phyloP scores from a whole-genome alignment of 2,888 invertebrate genomes.

The Molorchus minor region DNA sequence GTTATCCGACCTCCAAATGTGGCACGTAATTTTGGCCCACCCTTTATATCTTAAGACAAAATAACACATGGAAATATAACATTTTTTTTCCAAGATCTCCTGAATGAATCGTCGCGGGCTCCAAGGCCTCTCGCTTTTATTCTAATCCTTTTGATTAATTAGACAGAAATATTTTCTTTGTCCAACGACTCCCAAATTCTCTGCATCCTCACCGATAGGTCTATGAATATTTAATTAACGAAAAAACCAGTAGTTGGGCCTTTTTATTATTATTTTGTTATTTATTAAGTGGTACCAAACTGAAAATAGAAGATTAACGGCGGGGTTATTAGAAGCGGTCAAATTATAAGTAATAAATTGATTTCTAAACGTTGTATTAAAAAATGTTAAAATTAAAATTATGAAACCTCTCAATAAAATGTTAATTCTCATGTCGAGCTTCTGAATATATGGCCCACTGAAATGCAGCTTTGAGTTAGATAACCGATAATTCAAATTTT shows the following conservation, averaged over 20 bases:
- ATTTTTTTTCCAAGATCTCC: constrained; percentile 31
- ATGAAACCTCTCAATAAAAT: constrained; percentile 1
- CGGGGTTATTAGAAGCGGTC: constrained; percentile 11
- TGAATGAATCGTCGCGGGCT: constrained; percentile 9
- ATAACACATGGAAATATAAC: too few species aligned
- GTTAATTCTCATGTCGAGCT: background rate
- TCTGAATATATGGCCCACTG: background rate
- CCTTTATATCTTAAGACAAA: too few species aligned
- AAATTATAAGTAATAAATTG: constrained; percentile 18
- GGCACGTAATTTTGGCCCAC: too few species aligned
- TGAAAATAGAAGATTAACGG: constrained; percentile 19
- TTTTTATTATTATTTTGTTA: constrained; percentile 23
- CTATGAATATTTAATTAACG: constrained; percentile 29
- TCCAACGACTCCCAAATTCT: constrained; percentile 19
- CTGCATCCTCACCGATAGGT: constrained; percentile 7
- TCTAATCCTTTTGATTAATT: constrained; percentile 30
- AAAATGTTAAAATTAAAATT: constrained; percentile 20
- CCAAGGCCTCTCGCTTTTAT: constrained; percentile 18
- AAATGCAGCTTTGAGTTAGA: background rate
- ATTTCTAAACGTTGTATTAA: constrained; percentile 18
- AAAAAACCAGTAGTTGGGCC: constrained; percentile 22
- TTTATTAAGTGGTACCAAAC: constrained; percentile 16
- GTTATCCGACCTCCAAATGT: too few species aligned
- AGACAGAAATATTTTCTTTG: constrained; percentile 24
- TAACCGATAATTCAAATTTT: background rate